Conservation (phyloP, 2,113 vertebrate genomes). For the Numenius arquata region DNA sequence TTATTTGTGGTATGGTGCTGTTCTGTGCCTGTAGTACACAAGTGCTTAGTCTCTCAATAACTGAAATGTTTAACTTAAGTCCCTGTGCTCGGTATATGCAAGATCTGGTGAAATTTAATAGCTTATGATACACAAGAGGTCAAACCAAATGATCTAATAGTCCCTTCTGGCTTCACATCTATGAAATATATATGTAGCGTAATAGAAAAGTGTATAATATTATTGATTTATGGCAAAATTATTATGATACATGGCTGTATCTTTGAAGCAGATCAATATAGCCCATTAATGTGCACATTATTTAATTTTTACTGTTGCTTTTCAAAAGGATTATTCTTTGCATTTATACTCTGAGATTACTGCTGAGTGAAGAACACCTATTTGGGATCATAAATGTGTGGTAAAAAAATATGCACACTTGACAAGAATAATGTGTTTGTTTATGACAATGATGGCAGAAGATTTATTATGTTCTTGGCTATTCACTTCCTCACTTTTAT, state of each 20-base stretch:
- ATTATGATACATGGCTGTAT: background rate
- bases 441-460: background rate
- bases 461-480: background rate
- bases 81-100: background rate
- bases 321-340: background rate
- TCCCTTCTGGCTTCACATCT: background rate
- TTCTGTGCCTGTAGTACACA: background rate
- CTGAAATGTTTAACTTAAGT: background rate
- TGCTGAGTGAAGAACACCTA: background rate
- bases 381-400: background rate
- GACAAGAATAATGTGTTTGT: conserved; percentile 31
- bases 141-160: conserved; percentile 10
- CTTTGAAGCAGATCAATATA: background rate
- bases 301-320: conserved; percentile 21
- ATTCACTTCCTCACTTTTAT: background rate
- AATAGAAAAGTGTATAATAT: background rate
- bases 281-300: background rate
- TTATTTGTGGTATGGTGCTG: background rate
- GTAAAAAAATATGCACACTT: background rate
- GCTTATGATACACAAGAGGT: background rate
- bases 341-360: background rate
- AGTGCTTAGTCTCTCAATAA: background rate
- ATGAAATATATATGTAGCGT: background rate
- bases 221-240: conserved; percentile 10
- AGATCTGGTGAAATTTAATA: conserved; percentile 1